A percentile compares a stretch with the other conserved stretches of the same genome.
Evolutionary conservation across 2,888 invertebrate genomes (phyloP).

Genomic region (Odontothrips loti): DNA sequence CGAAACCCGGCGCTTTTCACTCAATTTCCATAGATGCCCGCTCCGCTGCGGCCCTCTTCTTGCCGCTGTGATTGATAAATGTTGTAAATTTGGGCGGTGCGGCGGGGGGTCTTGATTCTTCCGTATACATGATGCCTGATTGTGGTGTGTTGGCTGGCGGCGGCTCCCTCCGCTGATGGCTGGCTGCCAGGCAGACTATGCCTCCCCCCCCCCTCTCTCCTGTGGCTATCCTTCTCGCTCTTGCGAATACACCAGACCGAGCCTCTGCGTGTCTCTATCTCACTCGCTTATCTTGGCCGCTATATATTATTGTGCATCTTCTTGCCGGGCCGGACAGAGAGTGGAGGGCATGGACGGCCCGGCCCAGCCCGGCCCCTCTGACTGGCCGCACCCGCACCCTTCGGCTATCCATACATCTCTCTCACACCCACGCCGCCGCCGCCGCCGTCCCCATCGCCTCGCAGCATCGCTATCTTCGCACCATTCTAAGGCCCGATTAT

Average conservation of each 20-base stretch:
- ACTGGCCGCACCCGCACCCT: no score
- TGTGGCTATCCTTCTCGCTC: background rate
- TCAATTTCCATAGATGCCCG: background rate
- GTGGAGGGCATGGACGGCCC: background rate
- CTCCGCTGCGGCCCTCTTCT: background rate
- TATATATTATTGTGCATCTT: slow-evolving; percentile 16
- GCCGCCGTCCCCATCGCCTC: no score
- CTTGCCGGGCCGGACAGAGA: slow-evolving; percentile 5
- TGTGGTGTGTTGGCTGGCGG: slow-evolving; percentile 5
- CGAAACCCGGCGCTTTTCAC: background rate
- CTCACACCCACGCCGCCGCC: no score
- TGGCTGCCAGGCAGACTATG: background rate
- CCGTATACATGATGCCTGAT: background rate
- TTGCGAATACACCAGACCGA: background rate
- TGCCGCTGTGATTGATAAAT: slow-evolving; percentile 2
- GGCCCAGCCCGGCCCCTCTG: no score
- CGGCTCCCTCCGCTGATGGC: background rate
- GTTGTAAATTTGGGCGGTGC: slow-evolving; percentile 11
- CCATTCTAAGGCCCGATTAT: no score
- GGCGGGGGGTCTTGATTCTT: background rate
- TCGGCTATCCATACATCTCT: no score
- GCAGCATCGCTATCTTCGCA: no score
- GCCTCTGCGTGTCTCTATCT: slow-evolving; percentile 21
- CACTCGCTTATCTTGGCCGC: background rate
- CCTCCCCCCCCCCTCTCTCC: background rate